Base-by-base conservation (phyloP, 2,888 invertebrate genomes). In the Keiferia lycopersicella region DNA sequence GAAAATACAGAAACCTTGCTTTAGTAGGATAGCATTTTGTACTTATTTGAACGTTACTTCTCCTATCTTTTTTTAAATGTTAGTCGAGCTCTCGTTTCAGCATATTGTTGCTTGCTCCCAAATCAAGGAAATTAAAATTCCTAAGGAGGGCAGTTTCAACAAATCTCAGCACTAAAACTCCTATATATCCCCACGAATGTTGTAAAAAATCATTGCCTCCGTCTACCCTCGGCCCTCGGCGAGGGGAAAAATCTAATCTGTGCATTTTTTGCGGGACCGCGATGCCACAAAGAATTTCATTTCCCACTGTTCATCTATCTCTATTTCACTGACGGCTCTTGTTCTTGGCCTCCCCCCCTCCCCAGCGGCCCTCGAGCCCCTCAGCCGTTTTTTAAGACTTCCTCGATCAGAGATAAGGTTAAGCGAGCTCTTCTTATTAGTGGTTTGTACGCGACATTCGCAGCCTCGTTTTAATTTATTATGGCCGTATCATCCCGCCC, bases 281-380 rank as follows among this genome's bases (percentile, higher is more conserved):
- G 90, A 91, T 88, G 89, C 92, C 92, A 92, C 92, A 91, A 92
- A 92, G 92, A 92, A 92, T 92, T 92, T 92, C 92, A 92, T 92
- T 92, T 92, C 92, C 92, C 90, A 91, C 91, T 92, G 91, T 92
- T 92, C 92, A 92, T 92, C 91, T 92, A 91, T 92, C 92, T 92
- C 91, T 91, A 91, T 91, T 91, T 89, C 91, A 91, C 85, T 91
- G 91, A 91, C 91, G 89, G 86, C 90, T 86, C 90, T 90, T 91
- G 91, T 92, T 92, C 91, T 91, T 91, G 83, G 79, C 74, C 80
- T n/a, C n/a, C 82, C 74, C 77, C 74, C 80, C 82, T 77, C 75
- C 68, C 75, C 64, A 68, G 70, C 74, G 39, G 16, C 74, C 75
- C 76, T 71, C 76, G 68, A 68, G 66, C 81, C 82, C 80, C 82